Evolutionary conservation across 30 jellyfish, hydroid and myxozoan genomes (phyloP), one percentile per base, ranked within the genome.

Genomic region (Mastigias papua): DNA sequence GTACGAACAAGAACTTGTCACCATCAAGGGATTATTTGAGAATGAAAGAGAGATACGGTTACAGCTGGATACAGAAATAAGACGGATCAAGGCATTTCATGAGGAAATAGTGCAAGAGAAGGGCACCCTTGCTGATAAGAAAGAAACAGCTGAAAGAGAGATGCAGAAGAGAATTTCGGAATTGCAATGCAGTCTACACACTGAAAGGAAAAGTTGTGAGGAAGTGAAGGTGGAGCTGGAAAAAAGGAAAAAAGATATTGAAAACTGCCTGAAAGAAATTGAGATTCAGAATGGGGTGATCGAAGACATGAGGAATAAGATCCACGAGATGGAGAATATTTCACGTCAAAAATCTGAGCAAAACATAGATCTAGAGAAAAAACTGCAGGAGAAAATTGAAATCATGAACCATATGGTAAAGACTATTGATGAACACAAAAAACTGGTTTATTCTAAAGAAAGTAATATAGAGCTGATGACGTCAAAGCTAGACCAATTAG

Each of bases 1-100:
- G 76, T 75, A 50, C 49, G 86, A 75, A 26, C 58, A 75, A 10
- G 76, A 75, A 35, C 26, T 46, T 9, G 50, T 21, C 21, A 48
- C 3, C 21, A 29, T 75, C 1, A 46, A 75, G 33, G 73, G 50
- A 3, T 73, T 5, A n/a, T 50, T 75, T 49, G 86, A 50, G n/a
- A 23, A 32, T 21, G 86, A 75, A 34, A 27, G 62, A 13, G 71
- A 68, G 28, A 7, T 60, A 10, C 58, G 86, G 73, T 8, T 48
- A 26, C 72, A 75, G 21, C 48, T 75, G 7, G 73, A 51, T n/a
- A 49, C 23, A 8, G 75, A 75, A 10, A 23, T 75, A 42, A 29
- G 46, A 49, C 27, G 32, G 8, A n/a, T 75, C 6, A 48, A 75
- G 54, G n/a, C 22, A 23, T 4, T 34, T 42, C 49, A 57, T 57